Evolutionary conservation across 37 sponge, comb jelly and placozoan genomes (phyloP), one percentile per base, ranked within the genome.

Genomic region (Crambe crambe): DNA sequence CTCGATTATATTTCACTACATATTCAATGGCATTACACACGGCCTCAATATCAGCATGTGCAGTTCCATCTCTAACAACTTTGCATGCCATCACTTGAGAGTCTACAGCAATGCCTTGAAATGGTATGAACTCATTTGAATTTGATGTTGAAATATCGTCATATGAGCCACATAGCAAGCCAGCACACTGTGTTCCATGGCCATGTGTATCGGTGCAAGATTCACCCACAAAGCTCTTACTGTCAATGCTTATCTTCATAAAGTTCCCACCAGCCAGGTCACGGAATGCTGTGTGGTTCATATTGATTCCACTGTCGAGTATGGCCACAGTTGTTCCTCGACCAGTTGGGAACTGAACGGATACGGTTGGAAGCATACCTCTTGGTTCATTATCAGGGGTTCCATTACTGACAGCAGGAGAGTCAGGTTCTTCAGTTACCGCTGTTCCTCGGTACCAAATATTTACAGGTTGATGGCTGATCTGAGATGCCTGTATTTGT

Each of bases 171-270:
- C 69, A 73, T 15, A 71, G 69, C 25, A 87, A 74, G 4, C 76
- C 82, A 57, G 87, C 87, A 69, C 87, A 87, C 31, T 71, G 76
- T 0, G 87, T 74, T 1, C 87, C 87, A 68, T 87, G 87, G 18
- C 82, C 87, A 4, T 68, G 68, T 0, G 75, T 74, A 57, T 87
- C 87, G 42, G 58, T 39, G 25, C 73, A 65, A 3, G 37, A 25
- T 2, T 75, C 60, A 15, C 21, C 29, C 6, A 76, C 82, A 69
- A 87, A 87, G 56, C 75, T 69, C 29, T 56, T 64, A 30, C 66
- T 65, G 34, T 65, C 17, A 31, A 34, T 26, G 31, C 66, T 65
- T 17, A 65, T 65, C 66, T 65, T 65, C 8, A 3, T 12, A 12
- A 58, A 4, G 56, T 61, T 23, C 20, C 74, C 87, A 29, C 74